Base-by-base conservation (phyloP, 2,113 vertebrate species). In the Mystacornis crossleyi region DNA sequence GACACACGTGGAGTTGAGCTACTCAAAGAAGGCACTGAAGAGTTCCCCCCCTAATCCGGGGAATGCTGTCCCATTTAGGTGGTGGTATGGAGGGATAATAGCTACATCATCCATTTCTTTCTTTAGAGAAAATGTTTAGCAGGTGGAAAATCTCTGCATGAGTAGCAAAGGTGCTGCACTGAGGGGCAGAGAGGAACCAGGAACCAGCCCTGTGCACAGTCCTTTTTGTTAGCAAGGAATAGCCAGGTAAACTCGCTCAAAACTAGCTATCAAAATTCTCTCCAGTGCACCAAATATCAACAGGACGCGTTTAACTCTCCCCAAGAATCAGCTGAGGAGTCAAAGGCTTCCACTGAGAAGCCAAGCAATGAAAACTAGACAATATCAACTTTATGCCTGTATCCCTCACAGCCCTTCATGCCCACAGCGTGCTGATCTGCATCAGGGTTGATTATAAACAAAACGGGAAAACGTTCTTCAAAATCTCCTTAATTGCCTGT, bases 1-100 rank as follows among this genome's bases (percentile, higher is more conserved):
- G 18, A 15, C 8, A 14, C 6, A 0, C 0, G 1, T 40, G 29
- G 28, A 72, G 25, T 0, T n/a, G n/a, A 90, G 34, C 12, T 8
- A 43, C 48, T 69, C 40, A 24, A 33, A 71, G 60, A 47, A 16
- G 8, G 2, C 29, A 21, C 8, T 65, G 24, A 66, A n/a, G 5
- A 12, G 16, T 12, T 5, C 1, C 14, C 10, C 18, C 14, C 4
- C 8, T 5, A 62, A 58, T 14, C 18, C 42, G 34, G 29, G 18
- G 21, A 62, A 14, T 48, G 3, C 10, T 74, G 60, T 53, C n/a
- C 26, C 18, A 8, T 61, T 55, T 61, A 19, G 11, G 19, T n/a
- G n/a, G 13, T 72, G 25, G 5, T 43, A 12, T 26, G 43, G 47
- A 58, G 62, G 54, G 24, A 40, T 61, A 69, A 57, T 4, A 50